These are phyloP conservation scores for Drosophila virilis DNA, from an alignment of 1,140 invertebrate species.

Conservation along the genomic window DNA sequence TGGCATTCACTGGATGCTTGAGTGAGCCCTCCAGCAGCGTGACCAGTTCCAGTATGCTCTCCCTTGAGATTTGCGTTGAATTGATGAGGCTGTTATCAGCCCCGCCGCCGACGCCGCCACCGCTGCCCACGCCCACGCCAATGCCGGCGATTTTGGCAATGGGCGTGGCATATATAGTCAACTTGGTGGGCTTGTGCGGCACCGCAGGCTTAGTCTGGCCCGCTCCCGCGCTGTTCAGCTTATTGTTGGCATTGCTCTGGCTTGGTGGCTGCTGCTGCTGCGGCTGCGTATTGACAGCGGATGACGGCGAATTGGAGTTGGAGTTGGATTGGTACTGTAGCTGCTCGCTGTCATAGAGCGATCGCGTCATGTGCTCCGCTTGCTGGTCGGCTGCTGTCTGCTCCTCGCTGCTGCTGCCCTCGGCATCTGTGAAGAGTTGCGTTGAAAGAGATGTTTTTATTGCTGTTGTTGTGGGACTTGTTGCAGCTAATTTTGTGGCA, in stretches of 20 bases:
- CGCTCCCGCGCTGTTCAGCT: constrained; percentile 70
- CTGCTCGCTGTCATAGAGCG: constrained; percentile 59
- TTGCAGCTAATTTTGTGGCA: constrained; percentile 3
- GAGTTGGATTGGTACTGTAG: constrained; percentile 33
- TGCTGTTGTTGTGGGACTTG: constrained; percentile 28
- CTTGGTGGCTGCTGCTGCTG: constrained; percentile 39
- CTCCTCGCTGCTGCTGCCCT: constrained; percentile 24
- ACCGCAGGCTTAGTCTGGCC: constrained; percentile 84
- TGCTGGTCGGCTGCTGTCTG: constrained; percentile 15
- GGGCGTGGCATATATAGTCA: constrained; percentile 86
- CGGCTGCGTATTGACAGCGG: not conserved
- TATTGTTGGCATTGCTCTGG: constrained; percentile 73
- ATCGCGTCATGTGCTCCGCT: constrained; percentile 72
- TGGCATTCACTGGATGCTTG: constrained; percentile 86
- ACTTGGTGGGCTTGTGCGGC: constrained; percentile 87
- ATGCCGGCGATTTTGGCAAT: constrained; percentile 84
- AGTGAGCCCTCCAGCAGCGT: constrained; percentile 88
- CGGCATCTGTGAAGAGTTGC: constrained; percentile 83
- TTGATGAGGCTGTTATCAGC: constrained; percentile 36
- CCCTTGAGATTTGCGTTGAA: constrained; percentile 85
- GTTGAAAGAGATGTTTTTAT: constrained; percentile 82
- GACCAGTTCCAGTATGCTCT: constrained; percentile 89
- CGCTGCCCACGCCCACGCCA: constrained; percentile 53
- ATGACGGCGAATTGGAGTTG: not conserved
- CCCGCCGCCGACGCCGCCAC: constrained; percentile 21